These are phyloP conservation scores for Aphidoletes aphidimyza DNA, from an alignment of 2,888 invertebrate genomes.

Conservation along the genomic window DNA sequence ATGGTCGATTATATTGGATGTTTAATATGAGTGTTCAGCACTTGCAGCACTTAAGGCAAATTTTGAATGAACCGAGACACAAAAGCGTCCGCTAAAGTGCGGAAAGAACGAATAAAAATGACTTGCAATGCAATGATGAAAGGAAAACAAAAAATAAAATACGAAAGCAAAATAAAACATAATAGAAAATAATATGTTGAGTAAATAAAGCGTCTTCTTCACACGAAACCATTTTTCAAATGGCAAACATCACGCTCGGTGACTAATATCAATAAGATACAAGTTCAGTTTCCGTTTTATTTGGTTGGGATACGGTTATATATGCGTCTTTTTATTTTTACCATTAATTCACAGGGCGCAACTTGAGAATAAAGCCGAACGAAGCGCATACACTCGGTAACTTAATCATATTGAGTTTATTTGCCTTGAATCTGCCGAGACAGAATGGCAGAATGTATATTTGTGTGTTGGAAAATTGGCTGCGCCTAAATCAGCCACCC, in stretches of 20 bases:
- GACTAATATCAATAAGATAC: constrained; percentile 1
- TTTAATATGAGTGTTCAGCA: background rate
- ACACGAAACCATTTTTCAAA: background rate
- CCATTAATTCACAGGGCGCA: background rate
- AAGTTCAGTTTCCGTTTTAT: constrained; percentile 11
- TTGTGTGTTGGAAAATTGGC: background rate
- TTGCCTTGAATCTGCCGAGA: no score
- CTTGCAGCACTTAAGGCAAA: background rate
- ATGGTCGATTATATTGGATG: background rate
- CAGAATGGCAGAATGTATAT: no score
- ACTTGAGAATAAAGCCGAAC: background rate
- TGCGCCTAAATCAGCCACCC: background rate
- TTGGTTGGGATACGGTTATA: background rate
- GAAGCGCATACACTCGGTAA: background rate
- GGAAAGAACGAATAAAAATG: no score
- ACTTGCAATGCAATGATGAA: no score
- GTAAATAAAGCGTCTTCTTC: background rate
- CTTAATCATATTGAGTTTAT: constrained; percentile 7
- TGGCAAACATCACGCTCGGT: background rate
- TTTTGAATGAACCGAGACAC: background rate
- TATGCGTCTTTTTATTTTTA: background rate
- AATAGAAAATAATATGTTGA: background rate
- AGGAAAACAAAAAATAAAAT: background rate
- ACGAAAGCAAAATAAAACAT: background rate
- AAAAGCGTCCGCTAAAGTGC: no score